Evolutionary conservation across 2,888 invertebrate species (phyloP).

Genomic region (Fragum whitleyi): DNA sequence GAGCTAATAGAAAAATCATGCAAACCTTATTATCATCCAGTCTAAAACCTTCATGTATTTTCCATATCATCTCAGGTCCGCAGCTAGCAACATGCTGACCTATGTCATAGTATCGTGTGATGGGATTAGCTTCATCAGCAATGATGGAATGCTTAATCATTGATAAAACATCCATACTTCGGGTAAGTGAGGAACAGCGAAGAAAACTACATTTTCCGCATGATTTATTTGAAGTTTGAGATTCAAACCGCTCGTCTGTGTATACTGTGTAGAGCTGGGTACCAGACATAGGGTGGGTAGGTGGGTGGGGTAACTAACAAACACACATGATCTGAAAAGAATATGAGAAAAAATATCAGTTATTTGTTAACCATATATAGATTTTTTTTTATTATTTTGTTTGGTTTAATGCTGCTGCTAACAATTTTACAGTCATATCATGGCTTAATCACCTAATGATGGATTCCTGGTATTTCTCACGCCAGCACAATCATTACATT

Average conservation of each 20-base stretch:
- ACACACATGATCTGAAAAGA: slow-evolving; percentile 3
- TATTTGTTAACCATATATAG: background rate
- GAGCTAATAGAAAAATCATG: too few species aligned
- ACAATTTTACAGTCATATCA: background rate
- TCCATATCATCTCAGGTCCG: slow-evolving; percentile 96
- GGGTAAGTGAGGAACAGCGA: slow-evolving; percentile 55
- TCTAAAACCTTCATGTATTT: slow-evolving; percentile 94
- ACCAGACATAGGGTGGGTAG: slow-evolving; percentile 27
- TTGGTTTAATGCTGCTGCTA: background rate
- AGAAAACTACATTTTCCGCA: slow-evolving; percentile 60
- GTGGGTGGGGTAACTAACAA: background rate
- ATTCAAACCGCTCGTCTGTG: slow-evolving; percentile 10
- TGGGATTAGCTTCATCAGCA: slow-evolving; percentile 88
- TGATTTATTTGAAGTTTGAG: slow-evolving; percentile 16
- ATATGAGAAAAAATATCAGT: background rate
- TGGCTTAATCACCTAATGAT: too few species aligned
- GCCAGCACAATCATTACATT: too few species aligned
- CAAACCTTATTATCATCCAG: slow-evolving; percentile 97
- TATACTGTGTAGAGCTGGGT: slow-evolving; percentile 17
- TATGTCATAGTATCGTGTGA: slow-evolving; percentile 94
- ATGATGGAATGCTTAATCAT: slow-evolving; percentile 80
- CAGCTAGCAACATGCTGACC: slow-evolving; percentile 92
- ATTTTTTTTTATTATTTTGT: too few species aligned
- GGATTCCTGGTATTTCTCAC: too few species aligned
- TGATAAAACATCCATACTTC: slow-evolving; percentile 81